Conservation (phyloP, 2,888 invertebrate genomes). For the Luffia ferchaultella region DNA sequence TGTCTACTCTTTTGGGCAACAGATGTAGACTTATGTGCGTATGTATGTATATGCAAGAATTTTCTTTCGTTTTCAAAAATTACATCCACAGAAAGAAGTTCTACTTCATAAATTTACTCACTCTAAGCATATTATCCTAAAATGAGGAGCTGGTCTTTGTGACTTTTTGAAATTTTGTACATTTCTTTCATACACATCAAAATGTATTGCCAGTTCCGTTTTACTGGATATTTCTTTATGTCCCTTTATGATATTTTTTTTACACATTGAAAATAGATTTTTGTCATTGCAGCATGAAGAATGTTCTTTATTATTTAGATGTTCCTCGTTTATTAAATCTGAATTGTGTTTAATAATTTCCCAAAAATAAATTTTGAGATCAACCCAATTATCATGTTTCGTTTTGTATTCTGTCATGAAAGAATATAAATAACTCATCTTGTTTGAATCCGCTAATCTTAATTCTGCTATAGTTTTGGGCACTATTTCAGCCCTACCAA, state of each 20-base stretch:
- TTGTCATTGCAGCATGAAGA: conserved; percentile 14
- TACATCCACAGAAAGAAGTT: no score
- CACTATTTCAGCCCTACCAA: conserved; percentile 38
- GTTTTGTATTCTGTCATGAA: conserved; percentile 27
- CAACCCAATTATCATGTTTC: conserved; percentile 35
- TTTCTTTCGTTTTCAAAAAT: no score
- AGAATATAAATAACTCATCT: conserved; percentile 33
- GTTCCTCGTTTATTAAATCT: conserved; percentile 11
- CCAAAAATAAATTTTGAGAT: conserved; percentile 37
- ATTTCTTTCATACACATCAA: conserved; percentile 52
- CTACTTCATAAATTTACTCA: conserved; percentile 39
- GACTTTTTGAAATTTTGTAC: conserved; percentile 46
- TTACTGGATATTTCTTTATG: conserved; percentile 21
- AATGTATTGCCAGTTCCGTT: conserved; percentile 31
- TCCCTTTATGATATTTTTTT: conserved; percentile 38
- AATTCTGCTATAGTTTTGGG: conserved; percentile 18
- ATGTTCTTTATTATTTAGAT: conserved; percentile 19
- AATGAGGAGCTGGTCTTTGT: conserved; percentile 42
- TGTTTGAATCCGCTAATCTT: conserved; percentile 23
- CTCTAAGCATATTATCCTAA: conserved; percentile 45
- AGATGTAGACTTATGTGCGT: no score
- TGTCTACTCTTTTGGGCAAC: no score
- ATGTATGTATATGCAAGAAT: no score
- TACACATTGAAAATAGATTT: conserved; percentile 30
- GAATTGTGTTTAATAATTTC: conserved; percentile 31